Conservation (phyloP, 35 echinoderm and acorn worm species). For the Diadema setosum region DNA sequence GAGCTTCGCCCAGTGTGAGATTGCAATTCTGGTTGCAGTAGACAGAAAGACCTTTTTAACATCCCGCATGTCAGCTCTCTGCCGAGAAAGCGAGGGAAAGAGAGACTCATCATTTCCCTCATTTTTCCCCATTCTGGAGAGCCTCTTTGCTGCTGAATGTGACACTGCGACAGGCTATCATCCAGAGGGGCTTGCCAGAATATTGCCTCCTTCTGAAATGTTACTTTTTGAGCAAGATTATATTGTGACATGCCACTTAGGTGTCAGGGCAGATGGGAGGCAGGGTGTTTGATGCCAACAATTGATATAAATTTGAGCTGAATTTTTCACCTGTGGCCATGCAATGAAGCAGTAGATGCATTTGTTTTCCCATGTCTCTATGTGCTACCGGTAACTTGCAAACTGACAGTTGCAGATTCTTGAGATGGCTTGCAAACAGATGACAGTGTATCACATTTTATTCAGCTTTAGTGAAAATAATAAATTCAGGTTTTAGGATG, state of each 20-base stretch:
- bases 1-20: not conserved
- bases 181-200: not conserved
- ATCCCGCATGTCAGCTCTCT: too few species aligned
- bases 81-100: too few species aligned
- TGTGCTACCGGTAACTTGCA: not conserved
- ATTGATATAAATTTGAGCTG: constrained; percentile 3
- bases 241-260: constrained; percentile 24
- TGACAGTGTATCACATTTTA: too few species aligned
- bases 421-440: not conserved
- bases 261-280: not conserved
- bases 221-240: constrained; percentile 12
- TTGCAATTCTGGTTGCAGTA: too few species aligned
- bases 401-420: not conserved
- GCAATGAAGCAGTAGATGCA: not conserved
- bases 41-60: too few species aligned
- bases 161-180: not conserved
- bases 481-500: too few species aligned
- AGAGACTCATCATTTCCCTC: too few species aligned
- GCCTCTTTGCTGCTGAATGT: constrained; percentile 1
- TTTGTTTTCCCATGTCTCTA: not conserved
- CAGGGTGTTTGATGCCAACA: not conserved
- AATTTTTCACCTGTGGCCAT: not conserved
- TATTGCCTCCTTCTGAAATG: not conserved
- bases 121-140: not conserved
- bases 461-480: too few species aligned